Percentiles rank a stretch among this genome's conserved stretches.
Evolutionary conservation across 2,797 vertebrate species (phyloP).

Genomic region (Brachyrhaphis roseni): DNA sequence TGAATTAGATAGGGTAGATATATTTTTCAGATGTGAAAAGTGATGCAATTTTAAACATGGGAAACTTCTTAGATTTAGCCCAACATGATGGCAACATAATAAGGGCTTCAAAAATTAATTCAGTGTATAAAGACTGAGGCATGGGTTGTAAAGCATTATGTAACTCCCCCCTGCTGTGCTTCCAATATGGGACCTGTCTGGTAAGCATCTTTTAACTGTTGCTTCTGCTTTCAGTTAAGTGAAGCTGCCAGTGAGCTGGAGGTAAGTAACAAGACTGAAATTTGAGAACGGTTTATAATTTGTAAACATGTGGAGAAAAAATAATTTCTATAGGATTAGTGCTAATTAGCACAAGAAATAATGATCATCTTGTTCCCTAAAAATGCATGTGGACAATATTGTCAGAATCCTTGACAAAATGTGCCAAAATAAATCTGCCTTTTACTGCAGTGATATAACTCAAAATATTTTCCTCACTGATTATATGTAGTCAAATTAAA

Average conservation of each 20-base stretch:
- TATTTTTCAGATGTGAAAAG: neutral
- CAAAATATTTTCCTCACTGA: neutral
- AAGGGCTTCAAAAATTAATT: slow-evolving; percentile 7
- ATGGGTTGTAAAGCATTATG: slow-evolving; percentile 30
- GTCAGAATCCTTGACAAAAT: neutral
- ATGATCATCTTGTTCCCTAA: neutral
- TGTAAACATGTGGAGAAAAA: neutral
- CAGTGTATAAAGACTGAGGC: slow-evolving; percentile 3
- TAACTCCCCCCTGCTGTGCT: slow-evolving; percentile 29
- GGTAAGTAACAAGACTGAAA: slow-evolving; percentile 70
- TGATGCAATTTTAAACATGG: too few species aligned
- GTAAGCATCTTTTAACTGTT: slow-evolving; percentile 54
- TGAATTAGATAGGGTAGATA: neutral
- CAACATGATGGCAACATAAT: neutral
- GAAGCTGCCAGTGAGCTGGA: slow-evolving; percentile 36
- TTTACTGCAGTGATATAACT: neutral
- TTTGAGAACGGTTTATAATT: slow-evolving; percentile 45
- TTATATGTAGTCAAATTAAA: neutral
- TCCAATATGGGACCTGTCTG: slow-evolving; percentile 13
- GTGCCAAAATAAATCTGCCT: neutral
- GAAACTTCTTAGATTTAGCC: neutral
- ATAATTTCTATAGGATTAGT: neutral
- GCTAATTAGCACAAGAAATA: neutral
- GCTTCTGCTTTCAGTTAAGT: slow-evolving; percentile 27
- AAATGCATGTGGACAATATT: neutral